phyloP scores from a whole-genome alignment of 2,888 invertebrate species.

The Metacarcinus magister region DNA sequence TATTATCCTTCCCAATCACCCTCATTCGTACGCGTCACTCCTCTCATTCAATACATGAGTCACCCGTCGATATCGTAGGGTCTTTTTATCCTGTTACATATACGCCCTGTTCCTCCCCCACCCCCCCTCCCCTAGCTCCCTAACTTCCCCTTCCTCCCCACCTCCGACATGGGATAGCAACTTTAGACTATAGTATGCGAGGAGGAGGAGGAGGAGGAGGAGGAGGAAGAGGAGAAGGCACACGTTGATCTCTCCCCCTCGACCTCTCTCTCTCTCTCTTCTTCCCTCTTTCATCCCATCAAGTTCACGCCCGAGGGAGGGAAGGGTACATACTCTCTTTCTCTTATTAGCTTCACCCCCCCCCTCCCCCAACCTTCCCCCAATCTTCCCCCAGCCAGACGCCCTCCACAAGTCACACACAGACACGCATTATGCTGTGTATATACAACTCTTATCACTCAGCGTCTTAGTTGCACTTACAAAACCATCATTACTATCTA shows the following conservation, averaged over 20 bases:
- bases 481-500: not conserved
- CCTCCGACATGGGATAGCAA: not conserved
- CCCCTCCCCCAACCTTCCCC: not conserved
- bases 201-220: not conserved
- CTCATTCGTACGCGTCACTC: not conserved
- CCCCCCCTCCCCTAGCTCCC: not conserved
- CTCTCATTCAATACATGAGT: not conserved
- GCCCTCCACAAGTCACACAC: not conserved
- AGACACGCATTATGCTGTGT: not conserved
- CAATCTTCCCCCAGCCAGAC: not conserved
- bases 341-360: not conserved
- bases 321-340: not conserved
- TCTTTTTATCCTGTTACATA: slow-evolving; percentile 8
- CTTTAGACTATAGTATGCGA: not conserved
- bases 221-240: not conserved
- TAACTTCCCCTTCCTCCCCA: not conserved
- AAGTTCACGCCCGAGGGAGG: not conserved
- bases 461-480: not conserved
- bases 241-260: not conserved
- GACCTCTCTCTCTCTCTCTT: not conserved
- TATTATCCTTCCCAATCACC: slow-evolving; percentile 17
- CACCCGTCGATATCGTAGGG: not conserved
- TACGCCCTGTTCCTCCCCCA: not conserved
- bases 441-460: not conserved
- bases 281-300: not conserved